A percentile compares a stretch with the other conserved stretches of the same genome.
Evolutionary conservation across 2,888 invertebrate genomes (phyloP).

Genomic region (Taphrorychus bicolor): DNA sequence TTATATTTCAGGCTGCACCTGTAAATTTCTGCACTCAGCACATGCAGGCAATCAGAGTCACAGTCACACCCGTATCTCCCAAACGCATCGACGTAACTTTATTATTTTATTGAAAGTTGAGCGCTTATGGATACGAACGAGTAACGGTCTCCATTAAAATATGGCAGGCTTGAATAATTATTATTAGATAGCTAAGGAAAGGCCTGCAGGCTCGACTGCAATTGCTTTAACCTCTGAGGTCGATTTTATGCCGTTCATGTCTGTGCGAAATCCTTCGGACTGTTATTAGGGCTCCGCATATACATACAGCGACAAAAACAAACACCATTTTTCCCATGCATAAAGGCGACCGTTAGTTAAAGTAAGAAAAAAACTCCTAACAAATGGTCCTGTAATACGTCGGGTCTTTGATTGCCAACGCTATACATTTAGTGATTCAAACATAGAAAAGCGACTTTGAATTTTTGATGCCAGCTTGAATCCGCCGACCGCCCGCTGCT

Average conservation of each 20-base stretch:
- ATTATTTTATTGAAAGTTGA: slow-evolving; percentile 32
- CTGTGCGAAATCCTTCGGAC: slow-evolving; percentile 2
- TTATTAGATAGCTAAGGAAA: slow-evolving; percentile 24
- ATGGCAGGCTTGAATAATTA: slow-evolving; percentile 33
- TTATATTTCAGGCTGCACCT: slow-evolving; percentile 7
- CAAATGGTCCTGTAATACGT: slow-evolving; percentile 28
- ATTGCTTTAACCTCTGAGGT: slow-evolving; percentile 30
- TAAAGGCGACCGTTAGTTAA: slow-evolving; percentile 1
- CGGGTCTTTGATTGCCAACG: slow-evolving; percentile 12
- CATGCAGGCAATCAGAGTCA: slow-evolving; percentile 5
- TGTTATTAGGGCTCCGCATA: neutral
- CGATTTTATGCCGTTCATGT: slow-evolving; percentile 12
- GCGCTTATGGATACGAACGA: slow-evolving; percentile 21
- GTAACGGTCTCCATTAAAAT: slow-evolving; percentile 34
- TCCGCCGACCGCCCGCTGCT: slow-evolving; percentile 31
- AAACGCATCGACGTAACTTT: slow-evolving; percentile 16
- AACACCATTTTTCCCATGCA: slow-evolving; percentile 4
- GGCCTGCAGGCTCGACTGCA: slow-evolving; percentile 22
- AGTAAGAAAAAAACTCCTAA: slow-evolving; percentile 8
- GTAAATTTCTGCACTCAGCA: slow-evolving; percentile 20
- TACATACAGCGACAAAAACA: neutral
- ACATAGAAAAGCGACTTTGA: slow-evolving; percentile 33
- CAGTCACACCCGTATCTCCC: slow-evolving; percentile 27
- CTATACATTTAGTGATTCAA: slow-evolving; percentile 16
- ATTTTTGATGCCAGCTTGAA: slow-evolving; percentile 30